These are phyloP conservation scores for Trypoxylon attenuatum DNA, from an alignment of 2,888 invertebrate genomes.

Conservation along the genomic window DNA sequence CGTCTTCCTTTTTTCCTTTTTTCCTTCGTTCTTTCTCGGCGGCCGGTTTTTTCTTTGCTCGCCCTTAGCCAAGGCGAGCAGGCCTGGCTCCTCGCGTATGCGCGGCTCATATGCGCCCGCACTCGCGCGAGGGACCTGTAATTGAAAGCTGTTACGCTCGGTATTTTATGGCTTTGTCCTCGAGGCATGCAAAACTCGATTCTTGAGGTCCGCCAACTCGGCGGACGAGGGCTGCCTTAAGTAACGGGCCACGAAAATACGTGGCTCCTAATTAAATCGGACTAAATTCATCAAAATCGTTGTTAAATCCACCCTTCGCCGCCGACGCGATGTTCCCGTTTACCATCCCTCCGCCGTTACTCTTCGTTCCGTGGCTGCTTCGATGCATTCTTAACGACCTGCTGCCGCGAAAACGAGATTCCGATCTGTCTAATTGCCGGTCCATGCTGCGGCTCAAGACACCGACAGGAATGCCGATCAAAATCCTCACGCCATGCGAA, in stretches of 20 bases:
- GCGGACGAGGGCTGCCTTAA: conserved; percentile 29
- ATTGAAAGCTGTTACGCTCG: conserved; percentile 72
- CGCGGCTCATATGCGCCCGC: conserved; percentile 57
- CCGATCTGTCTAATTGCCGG: conserved; percentile 58
- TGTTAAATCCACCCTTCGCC: conserved; percentile 49
- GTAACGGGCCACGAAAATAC: conserved; percentile 62
- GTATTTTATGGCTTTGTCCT: conserved; percentile 70
- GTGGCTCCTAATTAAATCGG: conserved; percentile 66
- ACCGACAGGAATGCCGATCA: conserved; percentile 40
- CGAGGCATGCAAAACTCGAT: conserved; percentile 69
- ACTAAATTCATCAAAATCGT: conserved; percentile 67
- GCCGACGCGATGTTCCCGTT: background rate
- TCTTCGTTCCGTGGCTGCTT: conserved; percentile 28
- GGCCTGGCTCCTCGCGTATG: background rate
- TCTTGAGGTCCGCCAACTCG: conserved; percentile 57
- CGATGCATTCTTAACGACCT: conserved; percentile 44
- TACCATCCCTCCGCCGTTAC: background rate
- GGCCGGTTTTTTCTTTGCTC: conserved; percentile 12
- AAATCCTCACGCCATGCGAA: conserved; percentile 28
- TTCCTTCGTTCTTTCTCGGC: conserved; percentile 16
- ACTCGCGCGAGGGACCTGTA: conserved; percentile 63
- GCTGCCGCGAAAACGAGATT: conserved; percentile 55
- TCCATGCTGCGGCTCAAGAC: conserved; percentile 33
- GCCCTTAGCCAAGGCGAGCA: conserved; percentile 11
- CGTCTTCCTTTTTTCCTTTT: conserved; percentile 23